Base-by-base conservation (phyloP, 2,797 vertebrate genomes). In the Oreortyx pictus region DNA sequence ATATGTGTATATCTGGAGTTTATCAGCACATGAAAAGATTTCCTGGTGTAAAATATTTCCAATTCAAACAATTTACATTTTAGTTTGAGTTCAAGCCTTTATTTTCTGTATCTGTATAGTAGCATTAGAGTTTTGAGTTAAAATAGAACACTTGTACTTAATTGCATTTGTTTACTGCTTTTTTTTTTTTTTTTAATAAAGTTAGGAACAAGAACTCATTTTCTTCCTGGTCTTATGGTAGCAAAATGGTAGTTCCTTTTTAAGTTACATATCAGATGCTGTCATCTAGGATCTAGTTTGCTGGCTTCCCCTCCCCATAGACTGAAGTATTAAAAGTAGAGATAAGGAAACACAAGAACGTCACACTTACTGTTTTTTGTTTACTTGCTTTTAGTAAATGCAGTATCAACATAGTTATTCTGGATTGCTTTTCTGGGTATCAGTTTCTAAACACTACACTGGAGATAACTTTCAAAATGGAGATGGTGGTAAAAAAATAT, bases 401-500 rank as follows among this genome's bases (percentile, higher is more conserved):
- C 37, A 52, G 37, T 27, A 41, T 88, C 74, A 59, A 4, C 70
- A 20, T 49, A 86, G 7, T 39, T 87, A 14, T 91, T 11, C 31
- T 17, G 25, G 8, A 57, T 9, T 62, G 11, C 8, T 94, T 79
- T 88, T 66, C 64, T 65, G 18, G 11, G 5, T 46, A 60, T 35
- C 78, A 84, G 35, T 68, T 72, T 82, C 61, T 24, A 3, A 62
- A 4, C 52, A 19, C n/a, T 79, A 15, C 76, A 27, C 43, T 59
- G 74, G 29, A 95, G 54, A 25, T 83, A 72, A 66, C 67, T 90
- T 88, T 50, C 11, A 81, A 91, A 89, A 73, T 37, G 11, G 11
- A 37, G 43, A n/a, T 65, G 47, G 72, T 72, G 59, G 46, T 44
- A 87, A 92, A 92, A 89, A 94, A 96, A 94, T 77, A 95, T 10